Evolutionary conservation across 2,797 vertebrate species (phyloP).

Genomic region (Poliocrania exsul): DNA sequence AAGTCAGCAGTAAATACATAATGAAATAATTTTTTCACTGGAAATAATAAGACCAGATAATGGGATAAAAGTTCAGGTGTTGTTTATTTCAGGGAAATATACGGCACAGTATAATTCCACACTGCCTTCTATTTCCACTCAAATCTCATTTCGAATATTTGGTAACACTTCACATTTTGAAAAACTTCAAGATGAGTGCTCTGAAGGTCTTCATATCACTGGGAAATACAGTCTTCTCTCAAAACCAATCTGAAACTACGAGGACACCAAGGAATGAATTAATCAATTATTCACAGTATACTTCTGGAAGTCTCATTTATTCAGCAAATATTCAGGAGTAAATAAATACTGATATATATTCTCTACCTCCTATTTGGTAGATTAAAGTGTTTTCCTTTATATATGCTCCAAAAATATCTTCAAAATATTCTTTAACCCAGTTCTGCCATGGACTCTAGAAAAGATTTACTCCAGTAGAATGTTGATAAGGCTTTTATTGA

Average conservation of each 20-base stretch:
- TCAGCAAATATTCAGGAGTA: not conserved
- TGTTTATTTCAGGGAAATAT: not conserved
- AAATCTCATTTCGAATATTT: not conserved
- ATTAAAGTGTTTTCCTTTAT: not conserved
- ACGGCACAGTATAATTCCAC: not conserved
- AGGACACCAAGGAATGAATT: not conserved
- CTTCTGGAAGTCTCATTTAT: not conserved
- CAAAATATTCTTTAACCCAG: not conserved
- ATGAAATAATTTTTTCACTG: not conserved
- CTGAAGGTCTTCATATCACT: not conserved
- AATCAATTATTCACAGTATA: not conserved
- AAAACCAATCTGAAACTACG: not conserved
- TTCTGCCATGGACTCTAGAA: not conserved
- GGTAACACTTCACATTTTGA: not conserved
- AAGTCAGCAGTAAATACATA: not conserved
- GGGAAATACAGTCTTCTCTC: not conserved
- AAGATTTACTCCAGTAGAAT: not conserved
- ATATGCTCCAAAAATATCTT: not conserved
- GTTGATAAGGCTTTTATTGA: not conserved
- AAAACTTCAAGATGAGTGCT: not conserved
- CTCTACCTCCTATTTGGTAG: not conserved
- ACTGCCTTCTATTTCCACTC: not conserved
- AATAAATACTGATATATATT: not conserved
- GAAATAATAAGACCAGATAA: not conserved
- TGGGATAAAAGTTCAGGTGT: not conserved